Evolutionary conservation across 2,888 invertebrate species (phyloP).

Genomic region (Archaeoteleia sp.): DNA sequence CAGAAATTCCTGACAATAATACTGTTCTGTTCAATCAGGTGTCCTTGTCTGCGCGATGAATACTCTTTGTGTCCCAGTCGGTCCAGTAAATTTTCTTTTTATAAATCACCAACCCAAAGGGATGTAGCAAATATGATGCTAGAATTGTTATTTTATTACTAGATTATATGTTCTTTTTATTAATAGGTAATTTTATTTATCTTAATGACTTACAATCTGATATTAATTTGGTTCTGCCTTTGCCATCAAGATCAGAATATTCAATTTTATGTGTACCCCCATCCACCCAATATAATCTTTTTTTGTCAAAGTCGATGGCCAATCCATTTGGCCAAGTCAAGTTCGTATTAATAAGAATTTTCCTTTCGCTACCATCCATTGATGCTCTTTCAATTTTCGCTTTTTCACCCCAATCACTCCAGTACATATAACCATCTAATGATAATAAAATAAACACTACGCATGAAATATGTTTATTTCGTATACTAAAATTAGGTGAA

Average conservation of each 20-base stretch:
- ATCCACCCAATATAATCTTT: constrained; percentile 91
- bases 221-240: constrained; percentile 80
- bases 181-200: too few species aligned
- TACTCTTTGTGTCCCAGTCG: constrained; percentile 87
- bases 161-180: too few species aligned
- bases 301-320: constrained; percentile 84
- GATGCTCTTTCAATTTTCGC: constrained; percentile 90
- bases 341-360: constrained; percentile 80
- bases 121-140: constrained; percentile 80
- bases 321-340: constrained; percentile 91
- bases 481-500: too few species aligned
- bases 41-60: constrained; percentile 86
- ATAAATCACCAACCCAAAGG: constrained; percentile 87
- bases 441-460: constrained; percentile 12
- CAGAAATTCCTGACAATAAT: constrained; percentile 83
- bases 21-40: constrained; percentile 82
- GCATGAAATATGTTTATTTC: too few species aligned
- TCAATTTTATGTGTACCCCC: constrained; percentile 88
- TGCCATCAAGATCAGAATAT: constrained; percentile 86
- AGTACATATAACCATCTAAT: constrained; percentile 88
- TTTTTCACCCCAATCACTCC: constrained; percentile 91
- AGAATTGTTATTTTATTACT: constrained; percentile 9
- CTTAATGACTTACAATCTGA: constrained; percentile 67
- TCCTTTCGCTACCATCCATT: constrained; percentile 88
- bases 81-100: constrained; percentile 89